phyloP scores from a whole-genome alignment of 2,113 vertebrate genomes.

The Euleptes europaea region DNA sequence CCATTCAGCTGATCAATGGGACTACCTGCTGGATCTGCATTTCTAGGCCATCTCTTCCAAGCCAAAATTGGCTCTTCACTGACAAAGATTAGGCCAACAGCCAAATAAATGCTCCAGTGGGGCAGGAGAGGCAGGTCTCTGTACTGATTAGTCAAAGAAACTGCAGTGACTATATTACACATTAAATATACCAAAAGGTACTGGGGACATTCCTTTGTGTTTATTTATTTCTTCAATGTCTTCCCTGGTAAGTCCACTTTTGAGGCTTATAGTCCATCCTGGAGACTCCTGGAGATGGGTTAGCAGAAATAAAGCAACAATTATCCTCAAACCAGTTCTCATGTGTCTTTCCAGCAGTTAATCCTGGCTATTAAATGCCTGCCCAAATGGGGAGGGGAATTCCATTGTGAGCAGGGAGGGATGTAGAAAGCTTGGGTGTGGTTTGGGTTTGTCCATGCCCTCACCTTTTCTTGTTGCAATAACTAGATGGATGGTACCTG shows the following conservation, averaged over 20 bases:
- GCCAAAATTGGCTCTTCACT: background rate
- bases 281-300: background rate
- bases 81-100: background rate
- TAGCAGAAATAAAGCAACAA: background rate
- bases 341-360: background rate
- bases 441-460: too few species aligned
- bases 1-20: background rate
- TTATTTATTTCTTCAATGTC: background rate
- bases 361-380: background rate
- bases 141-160: background rate
- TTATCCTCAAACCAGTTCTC: background rate
- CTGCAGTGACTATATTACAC: background rate
- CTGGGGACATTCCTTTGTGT: background rate
- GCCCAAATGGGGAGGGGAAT: background rate
- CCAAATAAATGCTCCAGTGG: background rate
- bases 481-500: too few species aligned
- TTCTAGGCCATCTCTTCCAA: background rate
- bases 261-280: background rate
- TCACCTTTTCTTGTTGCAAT: too few species aligned
- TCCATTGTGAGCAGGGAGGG: too few species aligned
- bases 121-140: background rate
- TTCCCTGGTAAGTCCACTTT: background rate
- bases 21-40: constrained; percentile 1
- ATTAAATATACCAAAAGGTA: background rate
- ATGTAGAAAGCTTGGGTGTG: too few species aligned